Conservation (phyloP, 2,888 invertebrate species). For the Tenthredo distinguenda region DNA sequence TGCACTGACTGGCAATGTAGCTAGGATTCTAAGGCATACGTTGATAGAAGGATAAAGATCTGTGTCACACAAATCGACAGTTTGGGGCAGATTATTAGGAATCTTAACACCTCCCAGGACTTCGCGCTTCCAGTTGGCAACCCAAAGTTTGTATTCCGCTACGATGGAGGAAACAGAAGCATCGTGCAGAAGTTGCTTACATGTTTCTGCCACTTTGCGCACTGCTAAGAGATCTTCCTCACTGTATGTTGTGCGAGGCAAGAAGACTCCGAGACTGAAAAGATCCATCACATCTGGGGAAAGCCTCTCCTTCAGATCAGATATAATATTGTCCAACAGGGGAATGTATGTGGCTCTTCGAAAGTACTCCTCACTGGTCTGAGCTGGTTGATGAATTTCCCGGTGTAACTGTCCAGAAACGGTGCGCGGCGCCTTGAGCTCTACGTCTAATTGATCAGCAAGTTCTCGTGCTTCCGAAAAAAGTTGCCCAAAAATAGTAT, state of each 20-base stretch:
- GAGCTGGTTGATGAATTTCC: constrained; percentile 59
- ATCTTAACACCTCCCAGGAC: constrained; percentile 4
- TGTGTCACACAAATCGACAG: constrained; percentile 52
- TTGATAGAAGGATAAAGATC: constrained; percentile 58
- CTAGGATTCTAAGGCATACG: constrained; percentile 55
- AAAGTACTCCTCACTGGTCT: constrained; percentile 61
- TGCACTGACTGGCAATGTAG: constrained; percentile 60
- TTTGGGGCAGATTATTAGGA: constrained; percentile 32
- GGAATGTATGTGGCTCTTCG: constrained; percentile 64
- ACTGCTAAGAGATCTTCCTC: constrained; percentile 60
- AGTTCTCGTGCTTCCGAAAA: constrained; percentile 63
- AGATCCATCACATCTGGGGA: constrained; percentile 63
- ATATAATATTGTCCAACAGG: constrained; percentile 65
- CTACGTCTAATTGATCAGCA: constrained; percentile 63
- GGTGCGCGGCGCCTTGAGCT: constrained; percentile 61
- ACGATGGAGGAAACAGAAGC: constrained; percentile 55
- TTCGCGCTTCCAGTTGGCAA: constrained; percentile 49
- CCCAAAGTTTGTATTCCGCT: constrained; percentile 52
- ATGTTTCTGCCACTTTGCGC: constrained; percentile 59
- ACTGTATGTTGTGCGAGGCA: constrained; percentile 54
- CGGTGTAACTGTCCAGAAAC: constrained; percentile 59
- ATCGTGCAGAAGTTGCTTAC: constrained; percentile 55
- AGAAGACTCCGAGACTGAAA: constrained; percentile 61
- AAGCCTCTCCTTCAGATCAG: constrained; percentile 59
- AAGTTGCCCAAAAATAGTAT: constrained; percentile 60